Evolutionary conservation across 1,140 invertebrate species (phyloP), one percentile per base, ranked within the genome.

Genomic region (Limonius californicus): DNA sequence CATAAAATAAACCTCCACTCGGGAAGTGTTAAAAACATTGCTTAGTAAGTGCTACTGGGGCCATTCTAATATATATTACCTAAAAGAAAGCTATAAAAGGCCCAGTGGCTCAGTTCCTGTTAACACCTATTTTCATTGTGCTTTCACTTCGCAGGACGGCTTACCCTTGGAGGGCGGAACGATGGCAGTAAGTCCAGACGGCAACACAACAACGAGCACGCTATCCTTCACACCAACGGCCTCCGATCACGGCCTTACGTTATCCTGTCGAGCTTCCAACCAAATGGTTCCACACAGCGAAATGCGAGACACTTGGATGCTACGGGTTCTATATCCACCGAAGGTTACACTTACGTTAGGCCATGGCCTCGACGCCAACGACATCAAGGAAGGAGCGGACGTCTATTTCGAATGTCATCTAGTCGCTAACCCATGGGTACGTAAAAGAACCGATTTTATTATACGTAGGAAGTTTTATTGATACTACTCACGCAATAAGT

Each of bases 181-280:
- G 7, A 64, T 70, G 15, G 63, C 59, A 19, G 69, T 76, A 7
- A 85, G 57, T 81, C 86, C 74, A 78, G 90, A 94, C 74, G 90
- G 90, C 11, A 94, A 95, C 75, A 88, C 88, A 47, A 94, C 91
- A 0, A 92, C 87, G n/a, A 93, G 90, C 66, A 88, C 89, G 35
- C 82, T 94, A 43, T 88, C 88, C 9, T 86, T 94, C 68, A 85
- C 82, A 59, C 79, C 90, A 62, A 83, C 82, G 21, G 87, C 90
- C 74, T 81, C 85, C 45, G 92, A 95, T 79, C 85, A 89, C 30
- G 90, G 84, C 15, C 84, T 86, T 64, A 79, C 82, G 60, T 76
- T 88, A 35, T 82, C 82, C 50, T 89, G 87, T 71, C 80, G 84
- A n/a, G 85, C 85, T 12, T 82, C 84, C 65, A 89, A 89, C 75